phyloP scores from a whole-genome alignment of 2,113 vertebrate species.

The Poeciliopsis occidentalis region DNA sequence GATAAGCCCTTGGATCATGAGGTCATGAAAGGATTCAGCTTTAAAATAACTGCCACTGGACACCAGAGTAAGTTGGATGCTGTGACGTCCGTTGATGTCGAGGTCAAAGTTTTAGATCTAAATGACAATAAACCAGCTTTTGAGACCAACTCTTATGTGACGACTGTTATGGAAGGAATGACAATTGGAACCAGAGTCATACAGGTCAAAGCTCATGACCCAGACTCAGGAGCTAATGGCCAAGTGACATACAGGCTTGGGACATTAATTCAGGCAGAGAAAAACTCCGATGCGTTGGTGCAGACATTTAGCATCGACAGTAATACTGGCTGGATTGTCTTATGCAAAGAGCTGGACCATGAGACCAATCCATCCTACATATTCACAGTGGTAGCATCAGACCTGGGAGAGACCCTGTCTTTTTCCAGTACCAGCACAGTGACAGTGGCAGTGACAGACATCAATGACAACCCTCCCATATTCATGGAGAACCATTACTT shows the following conservation, averaged over 20 bases:
- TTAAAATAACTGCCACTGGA: conserved; percentile 88
- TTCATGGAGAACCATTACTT: conserved; percentile 89
- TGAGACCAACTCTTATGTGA: conserved; percentile 86
- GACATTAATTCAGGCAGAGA: conserved; percentile 69
- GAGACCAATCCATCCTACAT: conserved; percentile 87
- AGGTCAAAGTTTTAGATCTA: conserved; percentile 89
- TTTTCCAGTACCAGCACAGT: conserved; percentile 88
- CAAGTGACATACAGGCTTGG: conserved; percentile 92
- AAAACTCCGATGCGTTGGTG: conserved; percentile 76
- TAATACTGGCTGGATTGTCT: conserved; percentile 95
- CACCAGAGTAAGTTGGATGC: conserved; percentile 87
- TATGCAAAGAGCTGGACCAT: conserved; percentile 90
- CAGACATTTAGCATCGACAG: conserved; percentile 88
- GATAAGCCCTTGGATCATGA: conserved; percentile 94
- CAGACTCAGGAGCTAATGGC: conserved; percentile 91
- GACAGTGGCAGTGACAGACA: conserved; percentile 89
- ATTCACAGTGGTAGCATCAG: conserved; percentile 91
- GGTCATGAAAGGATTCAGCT: conserved; percentile 82
- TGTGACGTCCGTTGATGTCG: conserved; percentile 87
- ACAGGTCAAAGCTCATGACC: conserved; percentile 88
- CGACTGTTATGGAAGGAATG: conserved; percentile 92
- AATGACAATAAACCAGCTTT: conserved; percentile 97
- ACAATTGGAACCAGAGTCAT: conserved; percentile 88
- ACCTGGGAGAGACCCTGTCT: conserved; percentile 89
- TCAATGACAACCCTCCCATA: conserved; percentile 91